These are phyloP conservation scores for Drosophila lini DNA, from an alignment of 1,140 invertebrate genomes.

Conservation along the genomic window DNA sequence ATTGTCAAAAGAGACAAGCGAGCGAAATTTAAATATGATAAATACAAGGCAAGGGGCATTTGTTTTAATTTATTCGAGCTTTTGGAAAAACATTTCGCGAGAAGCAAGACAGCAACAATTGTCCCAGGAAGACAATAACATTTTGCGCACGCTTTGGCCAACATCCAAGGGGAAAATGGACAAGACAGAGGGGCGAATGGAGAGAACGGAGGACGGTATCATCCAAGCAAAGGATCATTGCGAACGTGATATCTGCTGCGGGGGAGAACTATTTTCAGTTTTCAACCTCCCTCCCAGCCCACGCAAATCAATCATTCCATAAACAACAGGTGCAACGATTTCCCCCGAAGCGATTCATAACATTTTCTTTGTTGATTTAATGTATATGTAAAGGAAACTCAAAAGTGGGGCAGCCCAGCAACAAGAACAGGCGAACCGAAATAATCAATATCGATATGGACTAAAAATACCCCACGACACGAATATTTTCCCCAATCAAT, in stretches of 20 bases:
- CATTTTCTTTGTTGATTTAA: slow-evolving; percentile 15
- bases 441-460: slow-evolving; percentile 40
- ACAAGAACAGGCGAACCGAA: slow-evolving; percentile 20
- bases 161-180: slow-evolving; percentile 41
- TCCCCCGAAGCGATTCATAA: slow-evolving; percentile 12
- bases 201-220: slow-evolving; percentile 30
- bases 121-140: slow-evolving; percentile 63
- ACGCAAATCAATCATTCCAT: slow-evolving; percentile 47
- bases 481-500: slow-evolving; percentile 23
- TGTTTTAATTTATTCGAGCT: slow-evolving; percentile 34
- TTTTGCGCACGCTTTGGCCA: slow-evolving; percentile 79
- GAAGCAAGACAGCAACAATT: slow-evolving; percentile 35
- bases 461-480: slow-evolving; percentile 29
- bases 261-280: slow-evolving; percentile 33
- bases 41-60: slow-evolving; percentile 42
- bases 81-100: slow-evolving; percentile 72
- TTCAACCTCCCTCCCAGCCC: slow-evolving; percentile 16
- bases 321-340: slow-evolving; percentile 57
- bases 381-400: slow-evolving; percentile 15
- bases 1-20: slow-evolving; percentile 23
- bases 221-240: slow-evolving; percentile 34
- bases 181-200: neutral
- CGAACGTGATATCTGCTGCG: slow-evolving; percentile 40
- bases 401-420: slow-evolving; percentile 35
- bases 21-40: slow-evolving; percentile 51